Base-by-base conservation (phyloP, 2,888 invertebrate genomes). In the Gryllus longicercus region DNA sequence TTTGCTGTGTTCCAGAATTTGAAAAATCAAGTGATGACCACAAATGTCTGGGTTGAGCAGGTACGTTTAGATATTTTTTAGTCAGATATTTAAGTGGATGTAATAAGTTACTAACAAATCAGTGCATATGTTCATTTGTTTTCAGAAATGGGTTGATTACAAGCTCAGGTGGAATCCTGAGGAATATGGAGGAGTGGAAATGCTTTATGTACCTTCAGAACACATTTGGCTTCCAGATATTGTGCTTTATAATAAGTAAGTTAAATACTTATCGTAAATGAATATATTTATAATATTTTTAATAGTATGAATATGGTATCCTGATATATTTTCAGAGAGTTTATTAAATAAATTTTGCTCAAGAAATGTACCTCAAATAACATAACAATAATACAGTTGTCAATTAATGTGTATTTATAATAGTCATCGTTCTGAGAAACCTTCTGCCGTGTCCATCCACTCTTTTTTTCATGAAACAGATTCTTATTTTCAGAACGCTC, bases 221-320 rank as follows among this genome's bases (percentile, higher is more conserved):
- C 96, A 97, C 86, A 96, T 98, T 85, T 98, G 98, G 98, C 89
- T 97, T 50, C 98, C 98, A 0, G 98, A 98, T 85, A 96, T 98
- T 83, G 97, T 96, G n/a, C 89, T 96, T 5, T 96, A 95, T 85
- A 75, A 75, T 21, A 75, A 75, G 75, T 75, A 25, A 75, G 75
- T 75, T 25, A 25, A 14, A 74, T n/a, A 12, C 38, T 38, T 38
- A 38, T 1, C 38, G 0, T 38, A 38, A 4, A 38, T 8, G 5
- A 10, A 5, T 38, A 38, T 8, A 38, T 38, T 38, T 38, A 38
- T 38, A 8, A 5, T 1, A 38, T 5, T 5, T 38, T 38, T 8
- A 38, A 38, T 8, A 8, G 4, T 38, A 10, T 38, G 4, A 38
- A 38, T 38, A 38, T 38, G 5, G 38, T 38, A 8, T 8, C 8